These are phyloP conservation scores for Danio choprae DNA, from an alignment of 2,797 vertebrate species.

Conservation along the genomic window DNA sequence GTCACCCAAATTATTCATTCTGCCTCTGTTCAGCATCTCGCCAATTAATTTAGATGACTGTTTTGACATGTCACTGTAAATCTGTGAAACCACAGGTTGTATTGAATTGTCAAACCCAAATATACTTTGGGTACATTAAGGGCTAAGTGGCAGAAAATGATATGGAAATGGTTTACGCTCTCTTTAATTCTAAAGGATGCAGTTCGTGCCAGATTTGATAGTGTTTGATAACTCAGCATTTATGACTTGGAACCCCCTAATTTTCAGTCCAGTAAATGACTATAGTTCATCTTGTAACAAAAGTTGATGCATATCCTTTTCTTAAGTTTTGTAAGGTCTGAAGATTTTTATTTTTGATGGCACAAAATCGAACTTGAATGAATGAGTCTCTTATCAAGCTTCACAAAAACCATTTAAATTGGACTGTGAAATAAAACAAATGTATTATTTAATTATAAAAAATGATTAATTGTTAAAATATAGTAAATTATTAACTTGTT, in stretches of 20 bases:
- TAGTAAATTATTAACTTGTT: neutral
- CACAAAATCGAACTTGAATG: too few relatives aligned
- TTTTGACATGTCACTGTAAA: constrained; percentile 56
- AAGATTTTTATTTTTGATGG: too few relatives aligned
- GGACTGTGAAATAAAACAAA: neutral
- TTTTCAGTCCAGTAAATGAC: constrained; percentile 47
- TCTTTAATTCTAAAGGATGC: constrained; percentile 36
- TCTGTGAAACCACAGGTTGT: constrained; percentile 50
- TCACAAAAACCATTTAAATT: too few relatives aligned
- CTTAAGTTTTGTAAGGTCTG: too few relatives aligned
- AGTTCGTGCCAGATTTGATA: constrained; percentile 44
- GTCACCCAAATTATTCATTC: constrained; percentile 47
- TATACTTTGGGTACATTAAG: constrained; percentile 58
- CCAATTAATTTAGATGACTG: constrained; percentile 54
- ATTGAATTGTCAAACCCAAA: constrained; percentile 53
- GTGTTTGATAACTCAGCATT: constrained; percentile 54
- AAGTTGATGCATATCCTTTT: too few relatives aligned
- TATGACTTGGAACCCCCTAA: constrained; percentile 37
- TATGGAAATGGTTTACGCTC: constrained; percentile 45
- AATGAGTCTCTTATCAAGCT: too few relatives aligned
- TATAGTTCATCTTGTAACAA: neutral
- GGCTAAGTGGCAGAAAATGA: constrained; percentile 56
- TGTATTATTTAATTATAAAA: neutral
- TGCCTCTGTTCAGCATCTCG: constrained; percentile 48
- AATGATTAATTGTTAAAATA: too few relatives aligned